Percentiles rank a stretch among this genome's conserved stretches.
These are phyloP conservation scores for Eulemur coronatus DNA, from an alignment of 2,797 vertebrate genomes.

Conservation along the genomic window DNA sequence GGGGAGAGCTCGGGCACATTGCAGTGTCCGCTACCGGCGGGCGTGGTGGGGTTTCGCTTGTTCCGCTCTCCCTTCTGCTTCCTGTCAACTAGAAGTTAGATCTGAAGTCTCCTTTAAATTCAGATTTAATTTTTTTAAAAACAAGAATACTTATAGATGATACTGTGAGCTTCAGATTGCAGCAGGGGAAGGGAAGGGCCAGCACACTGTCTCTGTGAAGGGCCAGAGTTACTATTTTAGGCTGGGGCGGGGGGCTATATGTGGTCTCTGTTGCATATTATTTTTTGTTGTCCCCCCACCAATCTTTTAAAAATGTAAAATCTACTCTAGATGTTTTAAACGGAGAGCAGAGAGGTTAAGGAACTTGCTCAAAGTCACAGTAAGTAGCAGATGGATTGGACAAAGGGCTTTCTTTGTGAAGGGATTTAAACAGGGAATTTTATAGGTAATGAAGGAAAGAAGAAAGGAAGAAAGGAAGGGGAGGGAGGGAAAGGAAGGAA, in stretches of 20 bases:
- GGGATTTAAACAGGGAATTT: neutral
- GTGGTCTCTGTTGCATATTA: neutral
- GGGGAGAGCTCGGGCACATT: too few species aligned
- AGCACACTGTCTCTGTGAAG: neutral
- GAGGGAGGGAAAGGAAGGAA: neutral
- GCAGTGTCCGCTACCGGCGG: too few species aligned
- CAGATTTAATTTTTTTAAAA: neutral
- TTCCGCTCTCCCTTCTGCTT: neutral
- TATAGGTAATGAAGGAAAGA: neutral
- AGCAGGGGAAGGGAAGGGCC: neutral
- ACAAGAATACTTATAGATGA: neutral
- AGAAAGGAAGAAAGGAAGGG: neutral
- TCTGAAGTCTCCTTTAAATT: neutral
- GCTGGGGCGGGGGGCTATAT: neutral
- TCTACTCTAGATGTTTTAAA: neutral
- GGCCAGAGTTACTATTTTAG: neutral
- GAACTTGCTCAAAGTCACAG: neutral
- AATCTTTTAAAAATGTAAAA: neutral
- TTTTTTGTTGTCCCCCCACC: neutral
- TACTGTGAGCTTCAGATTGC: neutral
- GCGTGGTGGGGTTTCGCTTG: too few species aligned
- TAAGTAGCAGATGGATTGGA: neutral
- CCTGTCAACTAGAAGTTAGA: neutral
- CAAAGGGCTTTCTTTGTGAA: neutral
- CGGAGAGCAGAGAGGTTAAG: neutral